Conservation (phyloP, 2,888 invertebrate species). For the Eulithis testata region DNA sequence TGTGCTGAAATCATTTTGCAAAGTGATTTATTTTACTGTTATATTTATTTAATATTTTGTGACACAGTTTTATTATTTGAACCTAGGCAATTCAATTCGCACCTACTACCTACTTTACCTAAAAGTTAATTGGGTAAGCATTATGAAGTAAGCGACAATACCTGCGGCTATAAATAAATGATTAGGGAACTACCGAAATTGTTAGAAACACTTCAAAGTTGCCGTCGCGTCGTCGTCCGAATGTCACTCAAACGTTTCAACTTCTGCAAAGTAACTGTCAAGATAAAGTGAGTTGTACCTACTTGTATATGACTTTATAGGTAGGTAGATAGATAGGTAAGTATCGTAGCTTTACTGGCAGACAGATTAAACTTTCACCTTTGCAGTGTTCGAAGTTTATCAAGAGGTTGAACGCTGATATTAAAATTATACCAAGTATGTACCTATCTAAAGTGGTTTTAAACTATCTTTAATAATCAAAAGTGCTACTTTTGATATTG, state of each 20-base stretch:
- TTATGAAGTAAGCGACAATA: background rate
- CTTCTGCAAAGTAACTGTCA: constrained; percentile 40
- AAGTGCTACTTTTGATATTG: no score
- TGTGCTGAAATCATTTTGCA: constrained; percentile 47
- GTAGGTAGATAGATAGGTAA: background rate
- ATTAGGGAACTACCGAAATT: constrained; percentile 28
- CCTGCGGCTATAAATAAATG: constrained; percentile 33
- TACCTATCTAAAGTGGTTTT: no score
- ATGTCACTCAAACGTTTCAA: constrained; percentile 53
- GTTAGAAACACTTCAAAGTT: constrained; percentile 37
- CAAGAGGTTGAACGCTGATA: constrained; percentile 21
- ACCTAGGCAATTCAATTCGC: no score
- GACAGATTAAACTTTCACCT: constrained; percentile 54
- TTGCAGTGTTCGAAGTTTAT: constrained; percentile 38
- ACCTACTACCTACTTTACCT: no score
- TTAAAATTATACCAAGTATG: background rate
- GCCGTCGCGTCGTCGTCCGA: constrained; percentile 36
- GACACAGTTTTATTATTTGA: no score
- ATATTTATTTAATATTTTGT: background rate
- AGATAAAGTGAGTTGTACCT: constrained; percentile 23
- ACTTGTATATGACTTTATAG: constrained; percentile 45
- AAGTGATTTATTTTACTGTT: constrained; percentile 26
- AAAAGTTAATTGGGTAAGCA: no score
- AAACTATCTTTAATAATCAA: no score
- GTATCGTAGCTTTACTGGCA: constrained; percentile 47